Conservation (phyloP, 2,797 vertebrate species). For the Premnoplex brunnescens region DNA sequence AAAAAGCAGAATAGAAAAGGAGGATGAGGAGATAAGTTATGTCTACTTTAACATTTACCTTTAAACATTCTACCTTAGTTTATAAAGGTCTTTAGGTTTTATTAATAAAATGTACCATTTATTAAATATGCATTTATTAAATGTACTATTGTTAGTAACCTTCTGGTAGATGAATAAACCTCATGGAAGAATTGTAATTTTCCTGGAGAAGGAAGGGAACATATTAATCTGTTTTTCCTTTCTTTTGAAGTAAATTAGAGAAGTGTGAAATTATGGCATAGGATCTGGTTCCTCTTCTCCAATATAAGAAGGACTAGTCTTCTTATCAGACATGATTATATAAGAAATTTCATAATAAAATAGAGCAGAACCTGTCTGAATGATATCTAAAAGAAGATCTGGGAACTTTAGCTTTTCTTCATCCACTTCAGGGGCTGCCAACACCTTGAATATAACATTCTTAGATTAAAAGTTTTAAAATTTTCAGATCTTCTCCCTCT, state of each 20-base stretch:
- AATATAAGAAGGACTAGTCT: not conserved
- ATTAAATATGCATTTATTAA: not conserved
- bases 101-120: not conserved
- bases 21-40: not conserved
- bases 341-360: not conserved
- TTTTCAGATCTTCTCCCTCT: not conserved
- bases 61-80: not conserved
- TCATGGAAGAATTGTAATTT: not conserved
- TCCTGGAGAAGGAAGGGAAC: not conserved
- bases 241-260: conserved; percentile 35
- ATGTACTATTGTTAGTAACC: not conserved
- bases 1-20: not conserved
- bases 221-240: not conserved
- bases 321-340: not conserved
- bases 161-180: not conserved
- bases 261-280: conserved; percentile 3
- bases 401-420: not conserved
- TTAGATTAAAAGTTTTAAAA: not conserved
- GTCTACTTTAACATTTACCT: not conserved
- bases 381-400: not conserved
- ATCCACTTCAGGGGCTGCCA: not conserved
- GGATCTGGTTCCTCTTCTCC: conserved; percentile 13
- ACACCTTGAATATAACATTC: not conserved
- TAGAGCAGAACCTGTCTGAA: not conserved
- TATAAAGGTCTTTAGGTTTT: not conserved